phyloP scores from a whole-genome alignment of 53 echinoderm and acorn worm species.

The Paelopatides confundens region DNA sequence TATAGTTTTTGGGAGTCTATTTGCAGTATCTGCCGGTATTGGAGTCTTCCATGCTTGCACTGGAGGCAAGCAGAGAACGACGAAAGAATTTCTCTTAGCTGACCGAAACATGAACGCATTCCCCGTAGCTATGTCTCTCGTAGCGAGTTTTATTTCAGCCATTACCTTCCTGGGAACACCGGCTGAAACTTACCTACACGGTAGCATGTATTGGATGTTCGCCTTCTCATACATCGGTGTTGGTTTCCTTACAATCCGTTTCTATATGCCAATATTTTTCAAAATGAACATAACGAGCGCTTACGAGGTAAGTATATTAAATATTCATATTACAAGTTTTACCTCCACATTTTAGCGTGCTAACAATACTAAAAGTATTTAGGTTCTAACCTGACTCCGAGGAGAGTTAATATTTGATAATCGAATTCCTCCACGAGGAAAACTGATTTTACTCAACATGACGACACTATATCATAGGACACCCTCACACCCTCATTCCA shows the following conservation, averaged over 20 bases:
- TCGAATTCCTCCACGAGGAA: too few relatives aligned
- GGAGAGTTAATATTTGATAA: too few relatives aligned
- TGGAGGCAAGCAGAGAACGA: slow-evolving; percentile 87
- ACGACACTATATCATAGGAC: too few relatives aligned
- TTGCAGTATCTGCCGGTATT: slow-evolving; percentile 80
- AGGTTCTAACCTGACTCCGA: too few relatives aligned
- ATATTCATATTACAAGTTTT: too few relatives aligned
- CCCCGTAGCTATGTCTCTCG: slow-evolving; percentile 87
- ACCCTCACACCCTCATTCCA: too few relatives aligned
- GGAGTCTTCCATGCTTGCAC: slow-evolving; percentile 85
- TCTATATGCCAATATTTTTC: slow-evolving; percentile 84
- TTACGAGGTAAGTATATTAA: slow-evolving; percentile 75
- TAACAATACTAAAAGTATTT: too few relatives aligned
- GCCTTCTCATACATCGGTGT: slow-evolving; percentile 65
- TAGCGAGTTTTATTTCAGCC: slow-evolving; percentile 93
- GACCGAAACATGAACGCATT: slow-evolving; percentile 81
- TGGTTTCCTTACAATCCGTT: slow-evolving; percentile 61
- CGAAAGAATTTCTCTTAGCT: slow-evolving; percentile 88
- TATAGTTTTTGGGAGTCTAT: slow-evolving; percentile 72
- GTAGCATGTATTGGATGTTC: slow-evolving; percentile 83
- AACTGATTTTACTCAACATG: too few relatives aligned
- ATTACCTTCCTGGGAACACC: slow-evolving; percentile 93
- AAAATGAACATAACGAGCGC: slow-evolving; percentile 79
- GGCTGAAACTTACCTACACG: slow-evolving; percentile 89
- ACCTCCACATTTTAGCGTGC: too few relatives aligned